Conservation (phyloP, 2,888 invertebrate species). For the Rosalia funebris region DNA sequence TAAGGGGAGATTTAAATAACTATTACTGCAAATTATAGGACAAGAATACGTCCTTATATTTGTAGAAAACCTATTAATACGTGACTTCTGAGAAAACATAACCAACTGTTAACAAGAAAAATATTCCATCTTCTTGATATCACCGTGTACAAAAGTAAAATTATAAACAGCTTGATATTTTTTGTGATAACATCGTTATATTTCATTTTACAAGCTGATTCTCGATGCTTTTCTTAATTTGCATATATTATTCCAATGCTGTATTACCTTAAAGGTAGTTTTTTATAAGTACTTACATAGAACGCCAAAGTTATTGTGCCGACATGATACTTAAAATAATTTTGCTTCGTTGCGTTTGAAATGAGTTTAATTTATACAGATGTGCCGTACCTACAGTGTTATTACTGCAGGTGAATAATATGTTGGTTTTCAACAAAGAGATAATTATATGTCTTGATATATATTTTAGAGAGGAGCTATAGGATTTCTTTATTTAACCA, state of each 20-base stretch:
- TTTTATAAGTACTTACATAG: background rate
- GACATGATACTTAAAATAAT: conserved; percentile 1
- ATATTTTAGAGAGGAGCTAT: background rate
- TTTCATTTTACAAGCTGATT: too few relatives aligned
- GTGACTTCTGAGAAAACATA: too few relatives aligned
- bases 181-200: too few relatives aligned
- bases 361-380: conserved; percentile 12
- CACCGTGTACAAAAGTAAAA: too few relatives aligned
- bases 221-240: too few relatives aligned
- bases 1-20: too few relatives aligned
- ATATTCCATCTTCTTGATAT: too few relatives aligned
- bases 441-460: conserved; percentile 21
- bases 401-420: conserved; percentile 34
- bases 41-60: too few relatives aligned
- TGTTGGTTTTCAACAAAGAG: conserved; percentile 27
- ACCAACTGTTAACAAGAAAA: too few relatives aligned
- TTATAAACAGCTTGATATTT: too few relatives aligned
- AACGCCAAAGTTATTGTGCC: background rate
- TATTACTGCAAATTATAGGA: too few relatives aligned
- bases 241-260: background rate
- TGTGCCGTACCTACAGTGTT: conserved; percentile 24
- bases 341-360: conserved; percentile 11
- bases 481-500: conserved; percentile 8
- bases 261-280: background rate
- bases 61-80: too few relatives aligned